These are phyloP conservation scores for Axea sp. DNA, from an alignment of 2,888 invertebrate genomes.

Conservation along the genomic window DNA sequence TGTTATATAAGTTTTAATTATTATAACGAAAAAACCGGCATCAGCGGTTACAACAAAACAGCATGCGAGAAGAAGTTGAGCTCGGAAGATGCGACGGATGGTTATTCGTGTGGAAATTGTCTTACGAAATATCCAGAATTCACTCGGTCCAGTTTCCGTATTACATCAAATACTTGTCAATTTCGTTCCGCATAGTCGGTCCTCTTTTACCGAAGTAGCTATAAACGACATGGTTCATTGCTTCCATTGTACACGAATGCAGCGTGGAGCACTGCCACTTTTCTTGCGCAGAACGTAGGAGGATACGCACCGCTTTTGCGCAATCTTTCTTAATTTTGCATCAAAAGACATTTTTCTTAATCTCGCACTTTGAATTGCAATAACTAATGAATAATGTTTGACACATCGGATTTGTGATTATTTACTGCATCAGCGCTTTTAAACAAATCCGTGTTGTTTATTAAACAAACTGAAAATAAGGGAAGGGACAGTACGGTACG, in stretches of 20 bases:
- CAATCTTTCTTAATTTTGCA: conserved; percentile 12
- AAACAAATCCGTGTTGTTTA: too few species aligned
- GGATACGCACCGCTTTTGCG: conserved; percentile 59
- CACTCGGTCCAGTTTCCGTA: conserved; percentile 62
- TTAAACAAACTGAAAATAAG: too few species aligned
- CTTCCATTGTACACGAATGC: conserved; percentile 61
- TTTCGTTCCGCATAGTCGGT: conserved; percentile 67
- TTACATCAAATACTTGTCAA: conserved; percentile 62
- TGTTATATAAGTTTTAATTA: too few species aligned
- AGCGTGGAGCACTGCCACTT: conserved; percentile 53
- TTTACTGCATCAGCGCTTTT: too few species aligned
- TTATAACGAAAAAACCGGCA: too few species aligned
- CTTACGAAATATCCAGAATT: conserved; percentile 61
- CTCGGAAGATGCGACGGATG: conserved; percentile 50
- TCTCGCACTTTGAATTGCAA: too few species aligned
- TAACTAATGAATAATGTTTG: too few species aligned
- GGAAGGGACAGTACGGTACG: too few species aligned
- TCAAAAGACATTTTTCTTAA: too few species aligned
- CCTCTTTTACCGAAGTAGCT: conserved; percentile 58
- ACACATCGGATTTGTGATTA: too few species aligned
- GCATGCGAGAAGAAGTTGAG: conserved; percentile 60
- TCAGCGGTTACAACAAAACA: too few species aligned
- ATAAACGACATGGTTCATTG: conserved; percentile 64
- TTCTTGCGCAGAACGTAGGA: conserved; percentile 59
- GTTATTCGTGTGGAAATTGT: conserved; percentile 54